phyloP scores from a whole-genome alignment of 2,113 vertebrate species.

The Pheucticus melanocephalus region DNA sequence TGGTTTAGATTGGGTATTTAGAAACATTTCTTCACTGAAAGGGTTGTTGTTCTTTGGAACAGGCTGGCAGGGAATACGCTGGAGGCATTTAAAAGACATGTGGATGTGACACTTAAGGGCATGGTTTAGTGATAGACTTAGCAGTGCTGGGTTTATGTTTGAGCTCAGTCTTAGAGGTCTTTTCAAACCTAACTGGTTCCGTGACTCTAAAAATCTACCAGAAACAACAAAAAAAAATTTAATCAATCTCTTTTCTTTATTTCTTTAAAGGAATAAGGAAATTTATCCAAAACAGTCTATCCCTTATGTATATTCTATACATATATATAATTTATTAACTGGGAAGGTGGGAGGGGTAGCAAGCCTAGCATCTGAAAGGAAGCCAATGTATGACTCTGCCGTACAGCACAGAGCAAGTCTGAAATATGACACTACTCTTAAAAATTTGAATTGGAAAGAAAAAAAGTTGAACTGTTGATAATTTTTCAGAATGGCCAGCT shows the following conservation, averaged over 20 bases:
- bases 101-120: neutral
- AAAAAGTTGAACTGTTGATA: neutral
- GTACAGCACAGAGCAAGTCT: neutral
- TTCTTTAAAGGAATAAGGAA: neutral
- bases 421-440: neutral
- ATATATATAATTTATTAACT: neutral
- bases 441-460: neutral
- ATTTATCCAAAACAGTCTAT: neutral
- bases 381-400: rapidly evolving
- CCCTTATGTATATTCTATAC: neutral
- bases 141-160: neutral
- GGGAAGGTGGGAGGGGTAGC: neutral
- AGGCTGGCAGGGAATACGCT: neutral
- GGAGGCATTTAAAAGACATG: neutral
- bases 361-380: neutral
- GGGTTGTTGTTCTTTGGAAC: neutral
- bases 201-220: neutral
- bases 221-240: neutral
- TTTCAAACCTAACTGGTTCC: neutral
- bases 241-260: neutral
- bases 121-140: neutral
- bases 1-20: neutral
- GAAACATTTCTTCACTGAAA: neutral
- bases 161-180: neutral
- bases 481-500: neutral